Base-by-base conservation (phyloP, 2,113 vertebrate species). In the Ophiodon elongatus region DNA sequence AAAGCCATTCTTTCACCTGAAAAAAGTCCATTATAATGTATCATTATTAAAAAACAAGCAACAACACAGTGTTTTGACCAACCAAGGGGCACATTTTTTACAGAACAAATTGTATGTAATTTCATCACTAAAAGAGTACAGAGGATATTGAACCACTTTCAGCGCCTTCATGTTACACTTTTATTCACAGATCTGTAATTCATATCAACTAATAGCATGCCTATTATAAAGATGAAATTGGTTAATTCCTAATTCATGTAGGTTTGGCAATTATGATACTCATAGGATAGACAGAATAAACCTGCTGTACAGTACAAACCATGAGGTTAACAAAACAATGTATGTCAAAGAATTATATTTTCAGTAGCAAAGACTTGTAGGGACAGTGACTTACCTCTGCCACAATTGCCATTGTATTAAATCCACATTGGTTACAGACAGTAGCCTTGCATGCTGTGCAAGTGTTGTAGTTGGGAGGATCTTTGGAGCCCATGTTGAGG, bases 361-460 rank as follows among this genome's bases (percentile, higher is more conserved):
- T 57, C 27, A 27, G 6, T 45, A 6, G 11, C 2, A 29, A 47
- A 60, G 9, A 13, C 15, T 52, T 63, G 29, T 21, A 14, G 13
- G 13, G 2, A 23, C 1, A 45, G 8, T 64, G 13, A 70, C 29
- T 84, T 94, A 96, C 95, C 94, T 94, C 96, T 72, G 93, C 89
- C 83, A 96, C 90, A 85, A 97, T 96, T 0, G 97, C 96, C 62
- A 94, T 94, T 2, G 97, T 97, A 89, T 98, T 98, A 96, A 99
- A 99, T 95, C 98, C 98, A 97, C 98, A 99, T 56, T 97, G 96
- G 64, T 96, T 97, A 91, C 98, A 99, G 57, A 98, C 97, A 50
- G 91, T 91, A 0, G 91, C 94, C 92, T 97, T 97, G 95, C 98
- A 99, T 89, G 97, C 95, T 0, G 97, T 99, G 85, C 98, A 99